Conservation (phyloP, 1,140 invertebrate genomes). For the Oscheius sp. region DNA sequence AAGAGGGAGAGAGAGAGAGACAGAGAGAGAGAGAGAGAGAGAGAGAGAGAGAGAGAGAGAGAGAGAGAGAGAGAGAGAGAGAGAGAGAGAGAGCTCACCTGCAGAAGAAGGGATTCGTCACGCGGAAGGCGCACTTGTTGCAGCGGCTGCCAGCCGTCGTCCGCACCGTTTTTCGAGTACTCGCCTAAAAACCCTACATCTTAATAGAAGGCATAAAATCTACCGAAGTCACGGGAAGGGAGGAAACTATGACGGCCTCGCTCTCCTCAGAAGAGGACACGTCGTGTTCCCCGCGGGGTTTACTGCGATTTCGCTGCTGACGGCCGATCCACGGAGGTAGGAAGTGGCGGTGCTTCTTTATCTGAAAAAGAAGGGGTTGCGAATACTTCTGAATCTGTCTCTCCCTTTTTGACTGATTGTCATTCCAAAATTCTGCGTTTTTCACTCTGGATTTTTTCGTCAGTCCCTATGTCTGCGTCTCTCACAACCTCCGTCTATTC, state of each 20-base stretch:
- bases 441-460: too few species aligned
- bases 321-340: background rate
- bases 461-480: too few species aligned
- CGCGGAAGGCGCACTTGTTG: background rate
- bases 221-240: background rate
- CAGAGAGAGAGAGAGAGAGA: too few species aligned
- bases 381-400: too few species aligned
- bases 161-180: background rate
- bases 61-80: too few species aligned
- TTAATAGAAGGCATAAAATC: background rate
- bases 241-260: background rate
- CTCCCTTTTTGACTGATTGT: too few species aligned
- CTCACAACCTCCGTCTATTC: too few species aligned
- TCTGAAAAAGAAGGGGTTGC: background rate
- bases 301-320: background rate
- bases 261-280: background rate
- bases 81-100: background rate
- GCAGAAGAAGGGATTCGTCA: constrained; percentile 1
- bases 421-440: too few species aligned
- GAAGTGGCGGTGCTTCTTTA: background rate
- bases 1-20: too few species aligned
- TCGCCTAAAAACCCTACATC: background rate
- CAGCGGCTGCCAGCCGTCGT: background rate
- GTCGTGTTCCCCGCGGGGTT: background rate
- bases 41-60: too few species aligned